Evolutionary conservation across 2,888 invertebrate genomes (phyloP).

Genomic region (Thyatira batis): DNA sequence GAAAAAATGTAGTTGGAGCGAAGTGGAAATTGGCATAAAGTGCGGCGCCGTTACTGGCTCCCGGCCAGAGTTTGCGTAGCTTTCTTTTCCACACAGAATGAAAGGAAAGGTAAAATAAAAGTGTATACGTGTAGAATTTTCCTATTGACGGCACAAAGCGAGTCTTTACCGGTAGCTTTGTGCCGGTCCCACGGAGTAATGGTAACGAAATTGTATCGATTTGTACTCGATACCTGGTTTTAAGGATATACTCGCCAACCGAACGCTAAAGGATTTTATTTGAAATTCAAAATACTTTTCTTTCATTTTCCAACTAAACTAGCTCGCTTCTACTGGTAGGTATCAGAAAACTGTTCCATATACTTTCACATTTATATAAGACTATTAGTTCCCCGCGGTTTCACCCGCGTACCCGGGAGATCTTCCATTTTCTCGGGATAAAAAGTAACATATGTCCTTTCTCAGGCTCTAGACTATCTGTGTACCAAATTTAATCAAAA

Average conservation of each 20-base stretch:
- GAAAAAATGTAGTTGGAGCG: background rate
- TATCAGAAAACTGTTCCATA: too few species aligned
- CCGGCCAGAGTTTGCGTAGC: conserved; percentile 16
- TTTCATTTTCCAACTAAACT: background rate
- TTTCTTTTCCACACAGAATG: conserved; percentile 52
- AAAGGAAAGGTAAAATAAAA: conserved; percentile 42
- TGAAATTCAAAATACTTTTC: background rate
- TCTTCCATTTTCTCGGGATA: too few species aligned
- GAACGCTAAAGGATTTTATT: background rate
- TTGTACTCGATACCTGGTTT: conserved; percentile 23
- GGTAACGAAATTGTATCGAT: conserved; percentile 29
- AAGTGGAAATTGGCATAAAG: conserved; percentile 25
- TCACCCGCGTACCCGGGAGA: too few species aligned
- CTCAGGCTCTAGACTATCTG: too few species aligned
- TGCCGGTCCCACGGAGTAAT: conserved; percentile 31
- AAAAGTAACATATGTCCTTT: too few species aligned
- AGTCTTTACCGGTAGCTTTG: conserved; percentile 29
- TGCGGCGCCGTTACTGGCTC: conserved; percentile 27
- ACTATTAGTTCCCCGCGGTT: too few species aligned
- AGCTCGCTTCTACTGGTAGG: too few species aligned
- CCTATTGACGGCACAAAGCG: conserved; percentile 38
- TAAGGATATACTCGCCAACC: conserved; percentile 6
- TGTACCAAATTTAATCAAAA: too few species aligned
- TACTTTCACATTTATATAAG: too few species aligned
- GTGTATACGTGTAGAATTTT: conserved; percentile 36